These are phyloP conservation scores for Zelleria hepariella DNA, from an alignment of 2,888 invertebrate species.

Conservation along the genomic window DNA sequence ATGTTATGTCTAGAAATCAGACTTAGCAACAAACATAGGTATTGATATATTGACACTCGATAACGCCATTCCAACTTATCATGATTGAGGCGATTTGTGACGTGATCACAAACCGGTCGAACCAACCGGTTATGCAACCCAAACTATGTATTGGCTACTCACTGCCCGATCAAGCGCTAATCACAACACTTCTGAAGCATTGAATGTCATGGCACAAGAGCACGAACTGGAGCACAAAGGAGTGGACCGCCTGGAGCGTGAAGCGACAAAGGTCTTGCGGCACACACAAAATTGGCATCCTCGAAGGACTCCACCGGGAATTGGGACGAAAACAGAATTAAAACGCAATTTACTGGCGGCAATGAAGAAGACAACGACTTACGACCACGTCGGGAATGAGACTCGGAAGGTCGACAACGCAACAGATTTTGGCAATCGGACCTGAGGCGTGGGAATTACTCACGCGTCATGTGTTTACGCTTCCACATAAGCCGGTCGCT, in stretches of 20 bases:
- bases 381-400: conserved; percentile 25
- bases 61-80: not conserved
- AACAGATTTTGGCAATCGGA: conserved; percentile 52
- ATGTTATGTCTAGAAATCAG: not conserved
- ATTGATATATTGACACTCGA: not conserved
- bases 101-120: not conserved
- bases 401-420: conserved; percentile 38
- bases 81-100: conserved; percentile 1
- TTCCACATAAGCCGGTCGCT: not conserved
- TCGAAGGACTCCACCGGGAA: conserved; percentile 12
- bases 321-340: conserved; percentile 18
- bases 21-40: not conserved
- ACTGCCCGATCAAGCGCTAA: conserved; percentile 32
- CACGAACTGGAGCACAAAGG: conserved; percentile 30
- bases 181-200: conserved; percentile 36
- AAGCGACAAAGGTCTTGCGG: conserved; percentile 27
- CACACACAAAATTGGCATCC: conserved; percentile 33
- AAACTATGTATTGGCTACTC: not conserved
- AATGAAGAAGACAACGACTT: conserved; percentile 30
- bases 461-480: conserved; percentile 7
- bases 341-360: conserved; percentile 19
- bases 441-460: conserved; percentile 33
- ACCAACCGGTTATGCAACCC: not conserved
- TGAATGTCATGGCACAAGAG: conserved; percentile 34
- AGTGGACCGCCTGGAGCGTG: conserved; percentile 29